These are phyloP conservation scores for Amblyjoppa proteus DNA, from an alignment of 2,888 invertebrate species.

Conservation along the genomic window DNA sequence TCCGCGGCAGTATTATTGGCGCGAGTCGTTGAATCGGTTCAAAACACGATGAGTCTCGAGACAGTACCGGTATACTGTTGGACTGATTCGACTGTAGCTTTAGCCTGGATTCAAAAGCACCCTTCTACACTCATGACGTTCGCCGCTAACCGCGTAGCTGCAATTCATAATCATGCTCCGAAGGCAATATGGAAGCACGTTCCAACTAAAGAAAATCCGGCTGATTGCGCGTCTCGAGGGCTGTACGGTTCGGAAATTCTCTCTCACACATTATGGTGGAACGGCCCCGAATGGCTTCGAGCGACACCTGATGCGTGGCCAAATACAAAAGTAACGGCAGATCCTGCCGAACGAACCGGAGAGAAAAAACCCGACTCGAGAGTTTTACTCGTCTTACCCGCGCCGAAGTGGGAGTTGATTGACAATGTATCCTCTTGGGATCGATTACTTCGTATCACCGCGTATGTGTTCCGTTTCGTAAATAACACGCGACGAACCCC, in stretches of 20 bases:
- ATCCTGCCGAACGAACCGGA: background rate
- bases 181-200: constrained; percentile 65
- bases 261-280: constrained; percentile 67
- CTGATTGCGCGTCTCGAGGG: constrained; percentile 71
- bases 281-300: constrained; percentile 60
- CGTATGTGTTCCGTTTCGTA: background rate
- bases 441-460: constrained; percentile 28
- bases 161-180: constrained; percentile 45
- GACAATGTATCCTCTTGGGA: constrained; percentile 22
- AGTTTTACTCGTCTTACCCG: background rate
- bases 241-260: constrained; percentile 52
- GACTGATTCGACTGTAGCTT: constrained; percentile 63
- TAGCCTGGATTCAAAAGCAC: constrained; percentile 62
- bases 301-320: constrained; percentile 2
- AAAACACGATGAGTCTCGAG: constrained; percentile 13
- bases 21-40: constrained; percentile 34
- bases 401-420: background rate
- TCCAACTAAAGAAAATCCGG: constrained; percentile 67
- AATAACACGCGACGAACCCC: background rate
- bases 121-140: constrained; percentile 55
- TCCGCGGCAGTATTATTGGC: constrained; percentile 58
- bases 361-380: background rate
- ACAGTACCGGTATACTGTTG: constrained; percentile 38
- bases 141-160: constrained; percentile 49
- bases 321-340: background rate